Evolutionary conservation across 1,140 invertebrate species (phyloP).

Genomic region (Meloidogyne hapla): DNA sequence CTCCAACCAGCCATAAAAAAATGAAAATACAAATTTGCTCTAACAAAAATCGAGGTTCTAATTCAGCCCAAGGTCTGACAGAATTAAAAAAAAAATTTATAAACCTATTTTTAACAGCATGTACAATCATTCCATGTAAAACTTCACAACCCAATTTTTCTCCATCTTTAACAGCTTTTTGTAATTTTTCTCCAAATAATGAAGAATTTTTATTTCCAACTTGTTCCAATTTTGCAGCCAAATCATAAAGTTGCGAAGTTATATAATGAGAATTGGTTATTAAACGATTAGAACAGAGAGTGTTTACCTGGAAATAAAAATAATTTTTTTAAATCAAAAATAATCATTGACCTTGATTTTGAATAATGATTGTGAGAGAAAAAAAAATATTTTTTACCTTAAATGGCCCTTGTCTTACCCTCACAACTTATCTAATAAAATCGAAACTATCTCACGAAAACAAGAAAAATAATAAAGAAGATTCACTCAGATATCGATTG

Average conservation of each 20-base stretch:
- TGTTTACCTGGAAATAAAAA: slow-evolving; percentile 39
- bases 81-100: not conserved
- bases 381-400: too few species aligned
- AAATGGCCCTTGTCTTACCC: too few species aligned
- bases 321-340: not conserved
- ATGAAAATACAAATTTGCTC: too few species aligned
- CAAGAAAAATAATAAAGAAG: too few species aligned
- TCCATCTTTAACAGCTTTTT: slow-evolving; percentile 44
- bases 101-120: slow-evolving; percentile 27
- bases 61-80: too few species aligned
- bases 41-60: too few species aligned
- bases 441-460: too few species aligned
- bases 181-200: slow-evolving; percentile 33
- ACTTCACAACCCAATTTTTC: slow-evolving; percentile 51
- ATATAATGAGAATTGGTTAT: slow-evolving; percentile 43
- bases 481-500: too few species aligned
- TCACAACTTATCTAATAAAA: too few species aligned
- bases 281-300: slow-evolving; percentile 42
- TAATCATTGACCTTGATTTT: too few species aligned
- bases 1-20: too few species aligned
- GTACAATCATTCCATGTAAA: slow-evolving; percentile 48
- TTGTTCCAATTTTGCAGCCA: slow-evolving; percentile 50
- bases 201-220: slow-evolving; percentile 53
- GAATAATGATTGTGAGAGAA: too few species aligned
- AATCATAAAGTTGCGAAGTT: slow-evolving; percentile 42